Evolutionary conservation across 30 jellyfish, hydroid and myxozoan genomes (phyloP), one percentile per base, ranked within the genome.

Genomic region (Rhopilema esculentum): DNA sequence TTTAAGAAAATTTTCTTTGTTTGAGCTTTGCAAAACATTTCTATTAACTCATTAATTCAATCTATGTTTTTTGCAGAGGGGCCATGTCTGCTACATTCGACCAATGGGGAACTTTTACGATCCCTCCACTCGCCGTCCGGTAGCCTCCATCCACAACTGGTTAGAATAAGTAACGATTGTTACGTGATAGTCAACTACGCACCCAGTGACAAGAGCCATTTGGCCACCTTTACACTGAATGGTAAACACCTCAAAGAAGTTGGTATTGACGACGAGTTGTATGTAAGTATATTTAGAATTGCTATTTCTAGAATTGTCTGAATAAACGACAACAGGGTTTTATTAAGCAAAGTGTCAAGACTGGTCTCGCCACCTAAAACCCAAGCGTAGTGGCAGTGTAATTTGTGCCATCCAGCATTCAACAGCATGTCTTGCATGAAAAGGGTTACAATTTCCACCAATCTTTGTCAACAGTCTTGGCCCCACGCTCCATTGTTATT

Each of bases 11-110:
- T n/a, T n/a, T n/a, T n/a, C n/a, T n/a, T n/a, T n/a, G n/a, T n/a
- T n/a, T n/a, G n/a, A n/a, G n/a, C n/a, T n/a, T n/a, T n/a, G n/a
- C n/a, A n/a, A n/a, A n/a, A n/a, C n/a, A n/a, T n/a, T n/a, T n/a
- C n/a, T n/a, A n/a, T n/a, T n/a, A n/a, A n/a, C n/a, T n/a, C n/a
- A n/a, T n/a, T n/a, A n/a, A n/a, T n/a, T n/a, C n/a, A n/a, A n/a
- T n/a, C n/a, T 40, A 12, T 40, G 18, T 63, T 0, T 22, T 51
- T 84, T 77, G 79, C 76, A 93, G 98, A 93, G 84, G 97, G 97
- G 20, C 90, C 97, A 17, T 95, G 99, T 72, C 76, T 95, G 75
- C 83, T 95, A 4, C 99, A 95, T 87, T 84, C 97, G 20, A 73
- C 91, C 23, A 90, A 83, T 52, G 99, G 99, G 20, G 97, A 90